Percentiles rank a stretch among this genome's conserved stretches.
Conservation (phyloP, 1,140 invertebrate species). For the Pissodes strobi region DNA sequence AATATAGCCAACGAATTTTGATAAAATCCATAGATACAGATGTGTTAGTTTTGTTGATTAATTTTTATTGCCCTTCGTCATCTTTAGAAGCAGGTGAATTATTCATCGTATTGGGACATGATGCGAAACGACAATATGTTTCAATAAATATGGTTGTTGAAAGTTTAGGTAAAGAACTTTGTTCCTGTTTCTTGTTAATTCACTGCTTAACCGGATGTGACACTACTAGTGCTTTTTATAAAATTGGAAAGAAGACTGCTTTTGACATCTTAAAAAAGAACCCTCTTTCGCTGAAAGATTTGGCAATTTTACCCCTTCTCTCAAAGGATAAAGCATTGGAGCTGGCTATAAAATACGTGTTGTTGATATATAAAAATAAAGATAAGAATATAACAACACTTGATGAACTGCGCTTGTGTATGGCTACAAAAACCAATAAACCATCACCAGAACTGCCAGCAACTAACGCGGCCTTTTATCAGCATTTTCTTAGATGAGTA, state of each 20-base stretch:
- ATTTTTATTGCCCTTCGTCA: constrained; percentile 9
- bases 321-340: not conserved
- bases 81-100: not conserved
- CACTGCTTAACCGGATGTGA: too few relatives aligned
- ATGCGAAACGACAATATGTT: not conserved
- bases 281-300: not conserved
- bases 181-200: not conserved
- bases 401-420: too few relatives aligned
- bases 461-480: too few relatives aligned
- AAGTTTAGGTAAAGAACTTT: constrained; percentile 6
- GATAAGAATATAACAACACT: too few relatives aligned
- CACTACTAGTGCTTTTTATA: too few relatives aligned
- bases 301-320: not conserved
- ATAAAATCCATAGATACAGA: constrained; percentile 17
- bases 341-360: too few relatives aligned
- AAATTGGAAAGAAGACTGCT: too few relatives aligned
- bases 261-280: too few relatives aligned
- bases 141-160: not conserved
- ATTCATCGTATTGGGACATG: not conserved
- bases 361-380: too few relatives aligned
- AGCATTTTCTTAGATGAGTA: too few relatives aligned
- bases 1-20: not conserved
- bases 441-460: too few relatives aligned
- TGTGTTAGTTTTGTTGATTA: constrained; percentile 12
- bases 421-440: not conserved